Conservation (phyloP, 2,113 vertebrate genomes). For the Balaeniceps rex region DNA sequence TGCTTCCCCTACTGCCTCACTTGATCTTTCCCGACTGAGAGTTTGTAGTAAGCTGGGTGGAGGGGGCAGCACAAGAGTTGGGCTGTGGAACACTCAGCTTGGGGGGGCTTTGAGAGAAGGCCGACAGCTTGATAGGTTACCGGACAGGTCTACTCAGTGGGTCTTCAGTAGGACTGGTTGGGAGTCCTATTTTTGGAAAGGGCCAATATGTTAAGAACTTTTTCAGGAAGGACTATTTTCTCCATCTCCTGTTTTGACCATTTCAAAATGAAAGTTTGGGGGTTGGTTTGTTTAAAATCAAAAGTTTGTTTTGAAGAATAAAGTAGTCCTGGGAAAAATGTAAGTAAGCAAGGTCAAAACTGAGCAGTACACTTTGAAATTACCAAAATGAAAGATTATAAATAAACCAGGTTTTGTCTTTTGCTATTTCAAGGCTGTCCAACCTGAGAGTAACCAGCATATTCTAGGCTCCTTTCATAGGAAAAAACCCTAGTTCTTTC, state of each 20-base stretch:
- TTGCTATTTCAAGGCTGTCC: neutral
- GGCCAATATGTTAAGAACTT: neutral
- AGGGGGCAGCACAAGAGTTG: neutral
- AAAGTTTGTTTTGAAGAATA: neutral
- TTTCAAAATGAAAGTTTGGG: neutral
- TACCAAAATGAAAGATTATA: neutral
- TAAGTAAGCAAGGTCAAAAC: neutral
- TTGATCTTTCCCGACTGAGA: neutral
- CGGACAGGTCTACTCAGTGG: neutral
- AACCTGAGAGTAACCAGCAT: neutral
- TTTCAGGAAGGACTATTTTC: neutral
- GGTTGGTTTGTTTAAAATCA: neutral
- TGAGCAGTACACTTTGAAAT: neutral
- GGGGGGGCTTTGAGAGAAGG: neutral
- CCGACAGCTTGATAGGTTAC: neutral
- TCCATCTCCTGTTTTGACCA: neutral
- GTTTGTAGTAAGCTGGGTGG: neutral
- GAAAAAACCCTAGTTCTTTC: neutral
- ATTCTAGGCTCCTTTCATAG: neutral
- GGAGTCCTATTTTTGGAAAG: neutral
- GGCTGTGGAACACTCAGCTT: neutral
- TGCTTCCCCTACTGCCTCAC: neutral
- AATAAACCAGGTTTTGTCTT: neutral
- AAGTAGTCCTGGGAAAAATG: neutral
- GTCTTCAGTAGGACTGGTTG: neutral